These are phyloP conservation scores for Phalera bucephala DNA, from an alignment of 2,888 invertebrate species.

Conservation along the genomic window DNA sequence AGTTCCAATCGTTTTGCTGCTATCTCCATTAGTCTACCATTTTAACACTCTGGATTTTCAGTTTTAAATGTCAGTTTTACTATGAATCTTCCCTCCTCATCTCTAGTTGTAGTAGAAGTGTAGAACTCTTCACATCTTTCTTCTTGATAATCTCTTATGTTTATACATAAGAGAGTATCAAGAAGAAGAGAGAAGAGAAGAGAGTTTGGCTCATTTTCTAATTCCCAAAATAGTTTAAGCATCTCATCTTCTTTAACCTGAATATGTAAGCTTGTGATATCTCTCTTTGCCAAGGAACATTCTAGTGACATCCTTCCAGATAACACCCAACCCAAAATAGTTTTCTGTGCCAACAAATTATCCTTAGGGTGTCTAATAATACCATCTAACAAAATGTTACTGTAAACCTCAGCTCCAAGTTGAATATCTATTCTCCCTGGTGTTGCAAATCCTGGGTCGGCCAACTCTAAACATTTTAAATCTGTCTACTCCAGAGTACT, in stretches of 20 bases:
- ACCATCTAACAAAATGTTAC: slow-evolving; percentile 1
- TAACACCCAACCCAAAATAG: slow-evolving; percentile 7
- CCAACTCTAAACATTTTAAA: background rate
- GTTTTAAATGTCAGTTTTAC: background rate
- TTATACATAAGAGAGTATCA: too few relatives aligned
- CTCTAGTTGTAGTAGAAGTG: slow-evolving; percentile 5
- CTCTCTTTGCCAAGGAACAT: background rate
- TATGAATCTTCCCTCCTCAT: background rate
- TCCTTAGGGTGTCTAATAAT: slow-evolving; percentile 1
- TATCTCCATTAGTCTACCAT: background rate
- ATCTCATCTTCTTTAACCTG: slow-evolving; percentile 2
- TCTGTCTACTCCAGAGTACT: background rate
- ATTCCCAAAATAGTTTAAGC: slow-evolving; percentile 4
- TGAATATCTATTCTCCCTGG: slow-evolving; percentile 6
- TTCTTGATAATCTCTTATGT: slow-evolving; percentile 3
- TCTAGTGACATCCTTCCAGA: slow-evolving; percentile 3
- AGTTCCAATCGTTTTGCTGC: slow-evolving; percentile 2
- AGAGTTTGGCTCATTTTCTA: slow-evolving; percentile 5
- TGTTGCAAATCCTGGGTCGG: slow-evolving; percentile 3
- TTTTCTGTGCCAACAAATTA: slow-evolving; percentile 6
- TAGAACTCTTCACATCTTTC: slow-evolving; percentile 5
- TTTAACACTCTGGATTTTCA: slow-evolving; percentile 2
- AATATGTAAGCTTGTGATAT: slow-evolving; percentile 1
- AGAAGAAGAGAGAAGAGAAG: too few relatives aligned
- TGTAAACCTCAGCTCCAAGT: slow-evolving; percentile 1